Evolutionary conservation across 2,797 vertebrate species (phyloP), one percentile per base, ranked within the genome.

Genomic region (Poeciliopsis gracilis): DNA sequence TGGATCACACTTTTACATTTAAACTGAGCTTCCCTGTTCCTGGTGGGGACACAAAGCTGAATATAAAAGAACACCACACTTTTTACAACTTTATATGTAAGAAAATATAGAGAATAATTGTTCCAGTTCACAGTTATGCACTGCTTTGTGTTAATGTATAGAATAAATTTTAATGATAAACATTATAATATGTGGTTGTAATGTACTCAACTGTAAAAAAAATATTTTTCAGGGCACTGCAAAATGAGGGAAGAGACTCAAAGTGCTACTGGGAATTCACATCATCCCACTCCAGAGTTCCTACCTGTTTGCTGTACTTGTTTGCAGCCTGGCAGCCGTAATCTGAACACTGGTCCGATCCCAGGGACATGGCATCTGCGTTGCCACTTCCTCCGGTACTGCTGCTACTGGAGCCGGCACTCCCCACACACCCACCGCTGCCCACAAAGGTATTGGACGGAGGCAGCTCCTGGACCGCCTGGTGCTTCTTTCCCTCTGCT

Each of bases 261-360:
- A 28, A 45, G 41, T 7, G 5, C n/a, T 16, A 70, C 16, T 45
- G 67, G 25, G 13, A 70, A 45, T 46, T 15, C 25, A 46, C 67
- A 46, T 3, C 25, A 70, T 28, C 12, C 43, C 67, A 45, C 67
- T 59, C 25, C 4, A 16, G 38, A 63, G 16, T 11, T 76, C 96
- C 96, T 97, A 99, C 98, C 98, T 98, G 97, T 95, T 99, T 98
- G 97, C 95, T 97, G 96, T 98, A 98, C 94, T 98, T 98, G 97
- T 95, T 97, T 87, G 94, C 95, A 85, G 97, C 97, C 86, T 98
- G 98, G 95, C 97, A 98, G 93, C 98, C 97, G 78, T 99, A 99
- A 88, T 99, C 97, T 45, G 98, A 99, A 95, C 98, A 99, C 91
- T 99, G 98, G 92, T 99, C 98, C 28, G 98, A 99, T 77, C 97